Conservation (phyloP, 2,888 invertebrate species). For the Harpagoxenus sublaevis region DNA sequence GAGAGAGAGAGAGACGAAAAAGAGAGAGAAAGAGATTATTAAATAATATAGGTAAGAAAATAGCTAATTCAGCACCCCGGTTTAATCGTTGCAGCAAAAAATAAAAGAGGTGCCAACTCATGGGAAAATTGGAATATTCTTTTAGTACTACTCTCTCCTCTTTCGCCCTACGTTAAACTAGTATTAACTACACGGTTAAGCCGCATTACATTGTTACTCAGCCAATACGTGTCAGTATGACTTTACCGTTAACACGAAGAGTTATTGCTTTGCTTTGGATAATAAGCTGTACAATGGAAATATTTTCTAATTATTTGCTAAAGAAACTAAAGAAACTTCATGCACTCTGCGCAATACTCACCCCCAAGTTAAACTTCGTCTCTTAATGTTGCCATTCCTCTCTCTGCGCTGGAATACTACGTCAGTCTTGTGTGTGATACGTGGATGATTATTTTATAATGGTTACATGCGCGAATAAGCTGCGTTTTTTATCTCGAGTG, state of each 20-base stretch:
- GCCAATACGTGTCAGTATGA: slow-evolving; percentile 27
- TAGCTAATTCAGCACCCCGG: neutral
- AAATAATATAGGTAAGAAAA: neutral
- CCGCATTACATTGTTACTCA: slow-evolving; percentile 2
- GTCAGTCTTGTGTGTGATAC: slow-evolving; percentile 5
- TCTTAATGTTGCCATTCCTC: neutral
- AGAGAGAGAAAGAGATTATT: neutral
- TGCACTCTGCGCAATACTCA: slow-evolving; percentile 13
- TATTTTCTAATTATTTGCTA: neutral
- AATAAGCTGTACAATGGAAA: slow-evolving; percentile 2
- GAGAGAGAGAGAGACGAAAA: neutral
- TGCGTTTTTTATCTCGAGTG: slow-evolving; percentile 11
- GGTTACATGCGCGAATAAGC: slow-evolving; percentile 6
- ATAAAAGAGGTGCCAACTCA: neutral
- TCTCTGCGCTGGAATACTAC: slow-evolving; percentile 15
- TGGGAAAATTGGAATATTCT: slow-evolving; percentile 1
- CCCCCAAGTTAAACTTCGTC: slow-evolving; percentile 22
- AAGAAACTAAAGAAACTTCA: neutral
- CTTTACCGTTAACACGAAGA: slow-evolving; percentile 9
- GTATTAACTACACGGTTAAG: slow-evolving; percentile 28
- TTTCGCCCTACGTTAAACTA: neutral
- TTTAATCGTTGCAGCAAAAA: slow-evolving; percentile 4
- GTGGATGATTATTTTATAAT: neutral
- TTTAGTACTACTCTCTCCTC: neutral
- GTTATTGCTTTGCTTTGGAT: slow-evolving; percentile 1